Base-by-base conservation (phyloP, 2,888 invertebrate species). In the Lasioglossum villosulum region DNA sequence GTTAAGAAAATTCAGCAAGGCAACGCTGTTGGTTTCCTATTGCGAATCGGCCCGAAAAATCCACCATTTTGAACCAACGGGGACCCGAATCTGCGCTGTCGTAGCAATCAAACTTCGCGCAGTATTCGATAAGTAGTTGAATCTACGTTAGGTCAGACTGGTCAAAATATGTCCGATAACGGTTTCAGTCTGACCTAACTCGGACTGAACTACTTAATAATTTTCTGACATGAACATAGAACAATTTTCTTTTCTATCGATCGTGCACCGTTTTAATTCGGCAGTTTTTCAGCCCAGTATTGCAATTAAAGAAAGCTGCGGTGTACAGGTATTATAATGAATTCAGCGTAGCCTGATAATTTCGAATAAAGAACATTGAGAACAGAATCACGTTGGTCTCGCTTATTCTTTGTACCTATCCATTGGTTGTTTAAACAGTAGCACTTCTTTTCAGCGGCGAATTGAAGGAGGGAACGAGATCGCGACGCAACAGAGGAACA, bases 1-100 rank as follows among this genome's bases (percentile, higher is more conserved):
- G 74, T 23, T 27, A 56, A 76, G 89, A 45, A 82, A 88, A 86
- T 86, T 89, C 63, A 63, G 63, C 30, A 16, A 63, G 14, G 59
- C 59, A 4, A 63, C 27, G 27, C 30, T 30, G 63, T 27, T 14
- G 66, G 16, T 76, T 30, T n/a, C 48, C 12, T 68, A 34, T 48
- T n/a, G 45, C n/a, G 37, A 48, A 76, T 23, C 63, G 27, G 30
- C 16, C 63, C 30, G 30, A 52, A 52, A 52, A 52, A n/a, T 52
- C 52, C n/a, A 10, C 23, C 52, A 52, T 52, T 52, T 52, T n/a
- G 3, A 8, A 23, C 8, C 52, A 52, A 23, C 0, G 59, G 4
- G 59, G 14, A 30, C 2, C 5, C 27, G 4, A 14, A 16, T 12
- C 59, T 59, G 14, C 14, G 27, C 59, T 12, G 59, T 16, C 16